Evolutionary conservation across 2,888 invertebrate species (phyloP), one percentile per base, ranked within the genome.

Genomic region (Megalurothrips usitatus): DNA sequence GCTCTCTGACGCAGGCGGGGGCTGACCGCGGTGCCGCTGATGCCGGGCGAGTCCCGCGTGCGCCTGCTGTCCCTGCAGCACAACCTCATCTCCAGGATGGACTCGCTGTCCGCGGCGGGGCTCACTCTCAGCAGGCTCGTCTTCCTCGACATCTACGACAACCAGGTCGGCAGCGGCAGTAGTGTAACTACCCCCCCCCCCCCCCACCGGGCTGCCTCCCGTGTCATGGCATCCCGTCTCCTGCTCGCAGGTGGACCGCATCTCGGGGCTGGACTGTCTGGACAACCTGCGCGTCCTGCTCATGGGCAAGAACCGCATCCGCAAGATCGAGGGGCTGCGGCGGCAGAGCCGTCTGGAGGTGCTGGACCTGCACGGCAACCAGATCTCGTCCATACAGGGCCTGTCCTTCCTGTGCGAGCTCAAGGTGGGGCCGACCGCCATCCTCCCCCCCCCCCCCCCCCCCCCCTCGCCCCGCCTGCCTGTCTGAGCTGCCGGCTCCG

Each of bases 81-180:
- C 88, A 98, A 98, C 89, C 90, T 95, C 85, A 93, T 98, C 82
- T 93, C 91, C 83, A 91, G 91, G 85, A 90, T 96, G 84, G 91
- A 94, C 82, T 92, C 92, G 81, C 87, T 90, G 10, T 85, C 88
- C 85, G 85, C 84, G 83, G 88, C 84, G 86, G 81, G 87, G 87
- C 84, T 88, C 82, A 84, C 86, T 79, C 89, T 95, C 84, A 92
- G 91, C 28, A 92, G 94, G 87, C 89, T 98, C 82, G 96, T 97
- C 26, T 97, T 97, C 87, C 91, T 98, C 82, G 97, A 98, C 88
- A 90, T 98, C 82, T 98, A 97, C 86, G 96, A 97, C 88, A 98
- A 98, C 88, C 96, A 97, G 58, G 58, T 58, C 34, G 6, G 34
- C 34, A 43, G 34, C 34, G 6, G 6, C 10, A 17, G 58, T 17